These are phyloP conservation scores for Dysidea cf. avara DNA, from an alignment of 37 sponge, comb jelly and placozoan genomes.

Conservation along the genomic window DNA sequence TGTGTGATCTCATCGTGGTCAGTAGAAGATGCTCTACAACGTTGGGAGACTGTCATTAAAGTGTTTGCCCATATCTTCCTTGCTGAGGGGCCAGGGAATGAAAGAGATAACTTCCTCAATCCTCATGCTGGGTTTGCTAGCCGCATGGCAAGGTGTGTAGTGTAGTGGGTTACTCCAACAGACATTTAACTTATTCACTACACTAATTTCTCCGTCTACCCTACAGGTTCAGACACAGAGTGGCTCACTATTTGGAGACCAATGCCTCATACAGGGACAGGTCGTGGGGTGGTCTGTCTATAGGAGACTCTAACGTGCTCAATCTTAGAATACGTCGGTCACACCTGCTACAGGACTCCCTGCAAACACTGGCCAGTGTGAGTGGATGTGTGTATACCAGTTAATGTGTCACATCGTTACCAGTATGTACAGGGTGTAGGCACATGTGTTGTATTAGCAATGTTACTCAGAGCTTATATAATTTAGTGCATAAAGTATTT, in stretches of 20 bases:
- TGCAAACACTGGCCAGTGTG: conserved; percentile 46
- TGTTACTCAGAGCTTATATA: too few relatives aligned
- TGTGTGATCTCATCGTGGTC: conserved; percentile 36
- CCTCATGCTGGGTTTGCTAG: conserved; percentile 81
- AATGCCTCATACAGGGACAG: conserved; percentile 17
- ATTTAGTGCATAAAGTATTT: too few relatives aligned
- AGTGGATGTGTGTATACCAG: too few relatives aligned
- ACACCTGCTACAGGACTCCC: conserved; percentile 57
- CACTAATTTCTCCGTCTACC: not conserved
- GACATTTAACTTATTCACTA: not conserved
- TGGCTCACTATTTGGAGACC: conserved; percentile 46
- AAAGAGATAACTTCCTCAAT: conserved; percentile 81
- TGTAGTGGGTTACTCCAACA: not conserved
- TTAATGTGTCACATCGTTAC: not conserved
- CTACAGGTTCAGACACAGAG: conserved; percentile 59
- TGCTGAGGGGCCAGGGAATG: conserved; percentile 79
- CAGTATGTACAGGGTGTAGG: not conserved
- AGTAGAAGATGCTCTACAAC: conserved; percentile 38
- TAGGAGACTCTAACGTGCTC: conserved; percentile 51
- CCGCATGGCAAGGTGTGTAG: conserved; percentile 69
- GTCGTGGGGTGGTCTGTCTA: too few relatives aligned
- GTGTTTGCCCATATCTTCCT: conserved; percentile 86
- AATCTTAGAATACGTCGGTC: conserved; percentile 54
- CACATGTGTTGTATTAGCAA: too few relatives aligned
- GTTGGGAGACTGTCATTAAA: conserved; percentile 68